A percentile compares a stretch with the other conserved stretches of the same genome.
These are phyloP conservation scores for Oreotragus oreotragus DNA, from an alignment of 2,113 vertebrate genomes.

Conservation along the genomic window DNA sequence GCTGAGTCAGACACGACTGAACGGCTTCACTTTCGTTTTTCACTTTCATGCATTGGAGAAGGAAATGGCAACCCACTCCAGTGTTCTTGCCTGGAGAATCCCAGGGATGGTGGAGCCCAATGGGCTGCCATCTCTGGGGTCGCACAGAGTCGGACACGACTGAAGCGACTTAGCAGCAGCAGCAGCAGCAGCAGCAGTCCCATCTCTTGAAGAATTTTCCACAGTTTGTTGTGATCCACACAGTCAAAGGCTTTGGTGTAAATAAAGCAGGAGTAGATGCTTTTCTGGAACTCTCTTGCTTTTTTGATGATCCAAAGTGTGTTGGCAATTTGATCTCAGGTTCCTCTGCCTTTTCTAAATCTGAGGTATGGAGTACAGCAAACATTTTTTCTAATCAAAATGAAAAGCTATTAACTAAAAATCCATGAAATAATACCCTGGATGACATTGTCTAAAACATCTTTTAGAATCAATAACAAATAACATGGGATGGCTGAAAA, in stretches of 20 bases:
- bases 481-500: neutral
- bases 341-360: neutral
- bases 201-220: neutral
- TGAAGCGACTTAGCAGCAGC: too few relatives aligned
- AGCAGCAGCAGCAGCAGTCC: too few relatives aligned
- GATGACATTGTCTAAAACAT: neutral
- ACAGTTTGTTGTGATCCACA: neutral
- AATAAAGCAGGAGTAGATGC: neutral
- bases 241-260: neutral
- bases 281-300: neutral
- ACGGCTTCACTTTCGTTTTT: too few relatives aligned
- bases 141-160: too few relatives aligned
- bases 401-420: neutral
- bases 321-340: neutral
- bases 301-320: neutral
- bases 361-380: neutral
- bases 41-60: too few relatives aligned
- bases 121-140: too few relatives aligned
- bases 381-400: neutral
- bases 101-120: too few relatives aligned
- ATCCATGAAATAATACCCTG: neutral
- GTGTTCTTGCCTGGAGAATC: too few relatives aligned
- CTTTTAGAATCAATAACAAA: neutral
- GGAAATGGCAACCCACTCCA: too few relatives aligned
- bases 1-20: too few relatives aligned